Base-by-base conservation (phyloP, 2,797 vertebrate species). In the Pipistrellus pipistrellus region DNA sequence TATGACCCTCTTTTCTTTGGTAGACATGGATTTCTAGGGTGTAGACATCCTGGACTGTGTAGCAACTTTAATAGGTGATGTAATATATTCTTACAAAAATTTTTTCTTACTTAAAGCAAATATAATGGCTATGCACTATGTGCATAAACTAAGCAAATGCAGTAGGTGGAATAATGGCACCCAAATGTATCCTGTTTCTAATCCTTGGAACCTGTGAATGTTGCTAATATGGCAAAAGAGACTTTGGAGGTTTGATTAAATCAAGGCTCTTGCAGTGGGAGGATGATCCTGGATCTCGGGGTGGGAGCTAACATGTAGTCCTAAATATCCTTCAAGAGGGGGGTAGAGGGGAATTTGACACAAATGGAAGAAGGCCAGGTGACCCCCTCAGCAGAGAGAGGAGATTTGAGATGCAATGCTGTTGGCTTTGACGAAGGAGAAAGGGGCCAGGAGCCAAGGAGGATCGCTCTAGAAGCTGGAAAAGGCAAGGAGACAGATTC, bases 51-150 rank as follows among this genome's bases (percentile, higher is more conserved):
- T 89, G 85, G 13, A 64, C 80, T 69, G 38, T 92, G 48, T 66
- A 77, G 80, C 46, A 71, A 44, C 21, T 66, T 95, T 59, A 88
- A 90, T 18, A n/a, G 11, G 3, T 76, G 94, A 90, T 32, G 53
- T 44, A 88, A 66, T 68, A 57, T 51, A 59, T 59, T 66, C 51
- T 77, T 38, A 81, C 9, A 55, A 90, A 88, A 92, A 64, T 5
- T 32, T 59, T 32, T 59, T n/a, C 21, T 27, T 69, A 71, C 27
- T 88, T 88, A 69, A 94, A 89, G 57, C 35, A 78, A 91, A 64
- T 88, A 14, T 51, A 91, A 64, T 23, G 88, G 41, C 53, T 92
- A 55, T 38, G 44, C 8, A 68, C 71, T 71, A 64, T 44, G 3
- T 78, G 62, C 46, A 66, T 46, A 86, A 88, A 62, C 7, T 35